These are phyloP conservation scores for Scolopax rusticola DNA, from an alignment of 2,797 vertebrate genomes.

Conservation along the genomic window DNA sequence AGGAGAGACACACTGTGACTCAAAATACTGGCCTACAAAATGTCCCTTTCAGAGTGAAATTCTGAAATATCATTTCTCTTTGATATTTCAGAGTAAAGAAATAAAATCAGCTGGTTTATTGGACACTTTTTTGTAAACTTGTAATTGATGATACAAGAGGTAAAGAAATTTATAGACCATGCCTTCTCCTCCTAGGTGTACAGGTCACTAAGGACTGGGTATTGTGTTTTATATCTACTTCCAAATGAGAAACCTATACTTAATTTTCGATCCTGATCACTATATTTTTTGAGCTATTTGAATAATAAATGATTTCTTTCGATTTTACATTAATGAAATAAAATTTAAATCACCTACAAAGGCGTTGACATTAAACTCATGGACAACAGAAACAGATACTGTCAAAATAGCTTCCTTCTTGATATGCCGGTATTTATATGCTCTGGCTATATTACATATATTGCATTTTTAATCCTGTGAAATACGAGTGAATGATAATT, in stretches of 20 bases:
- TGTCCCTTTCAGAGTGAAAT: rapidly evolving
- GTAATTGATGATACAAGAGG: neutral
- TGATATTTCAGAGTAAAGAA: neutral
- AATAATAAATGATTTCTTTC: neutral
- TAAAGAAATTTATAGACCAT: rapidly evolving
- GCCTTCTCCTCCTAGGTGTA: rapidly evolving
- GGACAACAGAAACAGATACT: neutral
- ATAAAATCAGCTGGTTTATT: neutral
- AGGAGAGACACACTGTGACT: neutral
- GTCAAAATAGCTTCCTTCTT: neutral
- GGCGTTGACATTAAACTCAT: neutral
- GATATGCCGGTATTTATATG: neutral
- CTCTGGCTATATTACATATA: neutral
- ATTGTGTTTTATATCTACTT: neutral
- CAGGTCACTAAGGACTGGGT: neutral
- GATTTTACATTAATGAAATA: neutral
- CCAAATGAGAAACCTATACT: neutral
- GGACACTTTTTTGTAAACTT: neutral
- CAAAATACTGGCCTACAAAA: neutral
- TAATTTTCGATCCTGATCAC: neutral
- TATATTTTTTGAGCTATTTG: neutral
- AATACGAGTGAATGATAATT: constrained; percentile 42
- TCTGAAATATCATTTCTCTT: rapidly evolving
- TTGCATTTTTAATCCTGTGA: constrained; percentile 59
- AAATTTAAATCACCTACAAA: neutral